Conservation (phyloP, 2,888 invertebrate species). For the Volucella inflata region DNA sequence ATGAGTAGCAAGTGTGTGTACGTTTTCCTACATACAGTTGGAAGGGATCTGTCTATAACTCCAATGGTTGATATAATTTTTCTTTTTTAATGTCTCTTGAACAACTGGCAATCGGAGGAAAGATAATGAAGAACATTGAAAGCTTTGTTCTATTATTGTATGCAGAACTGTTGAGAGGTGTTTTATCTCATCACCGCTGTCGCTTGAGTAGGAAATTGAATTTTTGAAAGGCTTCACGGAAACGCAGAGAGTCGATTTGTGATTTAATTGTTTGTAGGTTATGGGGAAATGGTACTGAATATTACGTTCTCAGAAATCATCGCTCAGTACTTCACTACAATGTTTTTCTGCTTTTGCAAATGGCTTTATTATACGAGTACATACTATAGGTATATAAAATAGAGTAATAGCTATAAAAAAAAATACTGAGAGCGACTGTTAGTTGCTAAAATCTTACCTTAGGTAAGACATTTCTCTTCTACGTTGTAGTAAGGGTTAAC, state of each 20-base stretch:
- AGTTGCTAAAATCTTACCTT: too few relatives aligned
- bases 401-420: too few relatives aligned
- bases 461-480: too few relatives aligned
- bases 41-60: not conserved
- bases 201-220: slow-evolving; percentile 54
- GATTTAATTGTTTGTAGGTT: slow-evolving; percentile 26
- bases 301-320: too few relatives aligned
- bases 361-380: too few relatives aligned
- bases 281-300: not conserved
- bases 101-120: slow-evolving; percentile 50
- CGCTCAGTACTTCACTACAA: too few relatives aligned
- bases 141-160: slow-evolving; percentile 40
- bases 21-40: slow-evolving; percentile 34
- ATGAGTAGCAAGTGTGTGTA: slow-evolving; percentile 47
- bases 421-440: too few relatives aligned
- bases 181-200: slow-evolving; percentile 47
- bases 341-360: too few relatives aligned
- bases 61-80: not conserved
- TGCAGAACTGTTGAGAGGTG: slow-evolving; percentile 16
- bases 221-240: slow-evolving; percentile 55
- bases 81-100: slow-evolving; percentile 32
- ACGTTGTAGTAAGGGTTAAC: too few relatives aligned
- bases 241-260: slow-evolving; percentile 18
- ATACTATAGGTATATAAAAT: too few relatives aligned
- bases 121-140: slow-evolving; percentile 36